Percentiles rank a stretch among this genome's conserved stretches.
Evolutionary conservation across 2,113 vertebrate species (phyloP).

Genomic region (Poeciliopsis prolifica): DNA sequence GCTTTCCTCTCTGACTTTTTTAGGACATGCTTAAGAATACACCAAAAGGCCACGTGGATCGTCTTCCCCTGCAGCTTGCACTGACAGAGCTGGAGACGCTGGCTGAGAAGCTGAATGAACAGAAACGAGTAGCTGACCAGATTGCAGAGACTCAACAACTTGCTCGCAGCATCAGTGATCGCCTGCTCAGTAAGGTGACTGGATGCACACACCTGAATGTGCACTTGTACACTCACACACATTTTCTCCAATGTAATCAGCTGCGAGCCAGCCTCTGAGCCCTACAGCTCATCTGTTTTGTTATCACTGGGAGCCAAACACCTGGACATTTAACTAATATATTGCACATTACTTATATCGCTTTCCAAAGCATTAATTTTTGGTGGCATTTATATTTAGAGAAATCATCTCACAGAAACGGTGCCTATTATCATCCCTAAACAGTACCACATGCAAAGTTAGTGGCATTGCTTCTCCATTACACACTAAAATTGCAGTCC

Average conservation of each 20-base stretch:
- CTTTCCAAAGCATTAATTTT: slow-evolving; percentile 54
- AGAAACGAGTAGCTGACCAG: slow-evolving; percentile 94
- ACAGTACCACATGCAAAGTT: slow-evolving; percentile 56
- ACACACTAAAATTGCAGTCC: slow-evolving; percentile 66
- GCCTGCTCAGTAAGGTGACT: slow-evolving; percentile 90
- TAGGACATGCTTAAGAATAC: slow-evolving; percentile 99
- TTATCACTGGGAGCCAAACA: slow-evolving; percentile 60
- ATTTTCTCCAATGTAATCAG: slow-evolving; percentile 36
- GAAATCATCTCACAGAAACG: slow-evolving; percentile 61
- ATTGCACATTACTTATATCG: slow-evolving; percentile 52
- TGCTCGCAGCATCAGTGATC: slow-evolving; percentile 90
- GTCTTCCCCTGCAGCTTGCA: slow-evolving; percentile 93
- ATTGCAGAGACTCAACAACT: slow-evolving; percentile 94
- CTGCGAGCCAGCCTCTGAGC: slow-evolving; percentile 20
- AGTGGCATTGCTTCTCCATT: slow-evolving; percentile 67
- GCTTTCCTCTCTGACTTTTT: slow-evolving; percentile 25
- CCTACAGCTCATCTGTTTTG: slow-evolving; percentile 20
- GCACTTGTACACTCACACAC: not conserved
- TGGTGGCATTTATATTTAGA: slow-evolving; percentile 62
- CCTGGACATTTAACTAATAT: slow-evolving; percentile 44
- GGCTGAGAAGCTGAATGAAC: slow-evolving; percentile 95
- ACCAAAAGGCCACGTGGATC: slow-evolving; percentile 88
- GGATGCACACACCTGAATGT: slow-evolving; percentile 12
- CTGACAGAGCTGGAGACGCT: slow-evolving; percentile 94
- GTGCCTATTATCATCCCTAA: slow-evolving; percentile 68